Conservation (phyloP, 2,888 invertebrate species). For the Tachystola acroxantha region DNA sequence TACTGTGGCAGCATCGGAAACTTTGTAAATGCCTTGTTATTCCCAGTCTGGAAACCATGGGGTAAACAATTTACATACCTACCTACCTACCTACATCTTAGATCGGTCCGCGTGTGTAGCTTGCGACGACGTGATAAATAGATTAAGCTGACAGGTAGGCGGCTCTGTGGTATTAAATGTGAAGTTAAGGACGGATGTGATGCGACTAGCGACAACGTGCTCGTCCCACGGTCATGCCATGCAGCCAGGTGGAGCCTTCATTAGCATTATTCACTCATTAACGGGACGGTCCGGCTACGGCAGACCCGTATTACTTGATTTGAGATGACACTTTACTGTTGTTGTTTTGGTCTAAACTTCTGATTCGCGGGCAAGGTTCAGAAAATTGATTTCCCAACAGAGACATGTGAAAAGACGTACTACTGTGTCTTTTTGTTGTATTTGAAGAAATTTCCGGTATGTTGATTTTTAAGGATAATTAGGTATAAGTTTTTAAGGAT, state of each 20-base stretch:
- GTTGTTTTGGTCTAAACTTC: slow-evolving; percentile 19
- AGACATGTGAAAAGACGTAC: no score
- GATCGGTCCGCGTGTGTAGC: not conserved
- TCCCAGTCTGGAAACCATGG: no score
- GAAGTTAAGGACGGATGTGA: slow-evolving; percentile 14
- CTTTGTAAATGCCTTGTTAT: no score
- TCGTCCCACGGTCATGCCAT: slow-evolving; percentile 26
- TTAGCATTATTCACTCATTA: slow-evolving; percentile 65
- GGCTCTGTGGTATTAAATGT: slow-evolving; percentile 14
- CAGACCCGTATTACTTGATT: slow-evolving; percentile 7
- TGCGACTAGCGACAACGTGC: slow-evolving; percentile 10
- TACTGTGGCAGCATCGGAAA: no score
- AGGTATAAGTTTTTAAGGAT: no score
- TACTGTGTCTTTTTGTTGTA: no score
- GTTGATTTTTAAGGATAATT: no score
- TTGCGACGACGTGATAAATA: slow-evolving; percentile 8
- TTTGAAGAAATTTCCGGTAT: no score
- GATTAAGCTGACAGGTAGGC: slow-evolving; percentile 14
- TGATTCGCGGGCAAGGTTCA: no score
- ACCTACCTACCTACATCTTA: no score
- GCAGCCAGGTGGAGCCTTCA: slow-evolving; percentile 49
- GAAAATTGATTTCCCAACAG: no score
- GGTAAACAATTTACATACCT: no score
- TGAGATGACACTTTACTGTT: slow-evolving; percentile 14
- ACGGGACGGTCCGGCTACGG: slow-evolving; percentile 45